Evolutionary conservation across 1,140 invertebrate species (phyloP).

Genomic region (Melitaea cinxia): DNA sequence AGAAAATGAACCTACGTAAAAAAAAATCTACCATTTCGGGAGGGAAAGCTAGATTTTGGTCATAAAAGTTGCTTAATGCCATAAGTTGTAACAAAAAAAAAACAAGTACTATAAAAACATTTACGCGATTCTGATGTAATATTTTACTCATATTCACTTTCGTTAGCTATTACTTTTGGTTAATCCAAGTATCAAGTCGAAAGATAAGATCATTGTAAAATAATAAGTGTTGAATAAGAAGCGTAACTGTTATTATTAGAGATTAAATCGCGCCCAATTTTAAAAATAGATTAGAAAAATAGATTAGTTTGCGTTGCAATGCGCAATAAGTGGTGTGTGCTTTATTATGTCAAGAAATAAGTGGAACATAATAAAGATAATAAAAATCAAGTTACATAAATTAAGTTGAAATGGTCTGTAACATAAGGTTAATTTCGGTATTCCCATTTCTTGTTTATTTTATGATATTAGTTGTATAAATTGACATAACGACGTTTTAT

Average conservation of each 20-base stretch:
- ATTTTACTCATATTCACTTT: not conserved
- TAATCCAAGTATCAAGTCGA: too few species aligned
- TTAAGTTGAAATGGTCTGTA: not conserved
- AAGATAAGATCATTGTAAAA: too few species aligned
- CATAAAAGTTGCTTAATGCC: conserved; percentile 27
- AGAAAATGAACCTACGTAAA: too few species aligned
- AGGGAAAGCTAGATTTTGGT: conserved; percentile 36
- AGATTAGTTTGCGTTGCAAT: not conserved
- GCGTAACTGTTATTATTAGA: not conserved
- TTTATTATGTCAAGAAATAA: conserved; percentile 6
- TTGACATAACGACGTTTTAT: not conserved
- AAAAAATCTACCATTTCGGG: conserved; percentile 4
- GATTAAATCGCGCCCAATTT: not conserved
- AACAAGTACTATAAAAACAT: not conserved
- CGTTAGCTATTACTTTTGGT: too few species aligned
- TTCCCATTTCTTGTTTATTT: not conserved
- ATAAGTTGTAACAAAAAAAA: conserved; percentile 14
- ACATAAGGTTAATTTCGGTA: not conserved
- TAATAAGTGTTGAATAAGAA: too few species aligned
- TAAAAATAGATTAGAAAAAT: conserved; percentile 4
- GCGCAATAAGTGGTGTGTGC: conserved; percentile 10
- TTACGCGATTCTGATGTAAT: conserved; percentile 1
- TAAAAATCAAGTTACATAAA: conserved; percentile 8
- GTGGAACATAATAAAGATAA: conserved; percentile 5
- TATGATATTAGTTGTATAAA: not conserved